A percentile compares a stretch with the other conserved stretches of the same genome.
Conservation (phyloP, 1,140 invertebrate genomes). For the Chelonus insularis region DNA sequence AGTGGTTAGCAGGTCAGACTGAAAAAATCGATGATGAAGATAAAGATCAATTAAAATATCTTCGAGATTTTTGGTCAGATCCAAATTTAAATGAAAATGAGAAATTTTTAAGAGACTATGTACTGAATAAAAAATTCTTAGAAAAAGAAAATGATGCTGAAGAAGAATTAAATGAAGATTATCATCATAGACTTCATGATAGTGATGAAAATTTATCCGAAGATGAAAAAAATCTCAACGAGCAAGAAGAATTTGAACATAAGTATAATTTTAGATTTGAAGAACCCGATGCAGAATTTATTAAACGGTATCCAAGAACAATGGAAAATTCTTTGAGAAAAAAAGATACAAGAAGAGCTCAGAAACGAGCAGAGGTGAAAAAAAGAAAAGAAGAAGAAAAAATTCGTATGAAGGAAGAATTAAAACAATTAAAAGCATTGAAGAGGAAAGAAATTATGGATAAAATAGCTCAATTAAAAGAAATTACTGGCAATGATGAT, state of each 20-base stretch:
- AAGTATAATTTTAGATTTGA: conserved; percentile 97
- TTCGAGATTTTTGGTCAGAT: conserved; percentile 85
- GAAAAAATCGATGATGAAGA: conserved; percentile 67
- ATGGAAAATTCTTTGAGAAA: conserved; percentile 81
- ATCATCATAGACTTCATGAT: conserved; percentile 72
- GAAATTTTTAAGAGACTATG: conserved; percentile 89
- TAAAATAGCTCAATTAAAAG: conserved; percentile 84
- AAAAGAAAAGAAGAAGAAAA: conserved; percentile 83
- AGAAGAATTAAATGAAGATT: conserved; percentile 63
- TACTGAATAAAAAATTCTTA: conserved; percentile 81
- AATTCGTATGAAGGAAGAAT: conserved; percentile 78
- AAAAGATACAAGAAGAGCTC: conserved; percentile 76
- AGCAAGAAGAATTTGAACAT: conserved; percentile 89
- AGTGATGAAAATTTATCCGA: conserved; percentile 74
- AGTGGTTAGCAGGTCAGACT: conserved; percentile 81
- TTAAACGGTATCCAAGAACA: conserved; percentile 84
- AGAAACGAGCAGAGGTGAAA: conserved; percentile 76
- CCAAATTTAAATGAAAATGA: conserved; percentile 81
- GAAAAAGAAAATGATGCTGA: conserved; percentile 64
- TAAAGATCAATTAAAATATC: conserved; percentile 69
- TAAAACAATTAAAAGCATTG: conserved; percentile 82
- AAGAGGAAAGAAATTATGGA: conserved; percentile 90
- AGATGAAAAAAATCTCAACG: conserved; percentile 78
- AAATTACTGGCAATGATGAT: conserved; percentile 81
- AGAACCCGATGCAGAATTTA: conserved; percentile 93